Evolutionary conservation across 2,797 vertebrate species (phyloP), one percentile per base, ranked within the genome.

Genomic region (Chromis chromis): DNA sequence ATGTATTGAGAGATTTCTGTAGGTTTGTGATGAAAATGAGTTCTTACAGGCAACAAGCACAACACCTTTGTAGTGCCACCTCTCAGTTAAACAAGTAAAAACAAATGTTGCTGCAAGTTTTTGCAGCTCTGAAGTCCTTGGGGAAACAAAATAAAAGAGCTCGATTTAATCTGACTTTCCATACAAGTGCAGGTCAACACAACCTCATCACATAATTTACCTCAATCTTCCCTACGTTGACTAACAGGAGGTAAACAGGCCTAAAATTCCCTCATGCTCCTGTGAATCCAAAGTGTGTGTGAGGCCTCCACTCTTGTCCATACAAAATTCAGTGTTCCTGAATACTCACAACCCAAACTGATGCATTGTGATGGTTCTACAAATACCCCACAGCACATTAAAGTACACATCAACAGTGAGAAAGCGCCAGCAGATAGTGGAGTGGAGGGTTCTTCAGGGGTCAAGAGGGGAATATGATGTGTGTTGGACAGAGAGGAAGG

Each of bases 21-120:
- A 96, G 95, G 94, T 96, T 97, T 94, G 96, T 95, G 95, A 95
- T 96, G 95, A 96, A 96, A 96, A 96, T 94, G 89, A 95, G 95
- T 95, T 96, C 95, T 96, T 95, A 94, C 92, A 93, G 95, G 95
- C 88, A 91, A 92, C 94, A 94, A 95, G 94, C 95, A 94, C 3
- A 92, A 89, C 95, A 94, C 94, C 94, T n/a, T 60, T 93, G 92
- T 92, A 93, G 92, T 96, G n/a, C 94, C 93, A 91, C 92, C 42
- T 46, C 42, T 67, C 93, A 94, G 96, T 82, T 81, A 86, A 84
- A 86, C 55, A 79, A 78, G 52, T 65, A 28, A 46, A 46, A 8
- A 44, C 2, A 16, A 42, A 42, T 49, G n/a, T n/a, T 48, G 19
- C 8, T 19, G 8, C 9, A 2, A 48, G 46, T 49, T 49, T 49